Base-by-base conservation (phyloP, 2,113 vertebrate species). In the Engystomops pustulosus region DNA sequence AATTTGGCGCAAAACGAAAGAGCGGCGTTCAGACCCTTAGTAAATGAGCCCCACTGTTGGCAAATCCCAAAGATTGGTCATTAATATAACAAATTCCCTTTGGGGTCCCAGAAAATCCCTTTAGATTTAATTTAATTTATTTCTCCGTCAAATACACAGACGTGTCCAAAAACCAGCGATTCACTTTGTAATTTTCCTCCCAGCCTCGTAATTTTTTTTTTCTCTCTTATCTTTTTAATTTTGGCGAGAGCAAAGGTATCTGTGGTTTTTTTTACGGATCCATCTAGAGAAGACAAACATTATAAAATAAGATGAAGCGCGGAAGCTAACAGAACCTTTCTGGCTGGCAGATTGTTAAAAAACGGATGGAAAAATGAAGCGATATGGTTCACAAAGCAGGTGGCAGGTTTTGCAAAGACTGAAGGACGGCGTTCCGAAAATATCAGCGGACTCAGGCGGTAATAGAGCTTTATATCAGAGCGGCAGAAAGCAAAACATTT, bases 381-480 rank as follows among this genome's bases (percentile, higher is more conserved):
- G 78, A 80, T 49, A 68, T 45, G 78, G 60, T 80, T 67, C 60
- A 68, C 44, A 49, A 67, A 80, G 25, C 78, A 80, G 38, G 58
- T 67, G 78, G 60, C 78, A 80, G 78, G 78, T 80, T 67, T 9
- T 67, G 41, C 41, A 17, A 14, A 47, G 27, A 20, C 78, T 80
- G 78, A 80, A 67, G 44, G 78, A 67, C 78, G 68, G 60, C 60
- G 8, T 30, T 62, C 34, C 3, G 36, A 67, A 80, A 32, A 47
- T 79, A 62, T 25, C 53, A 65, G 76, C 32, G 4, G 49, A 15
- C 7, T 36, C 55, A 15, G 15, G 30, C 20, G 15, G 51, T 55
- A 34, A 77, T 72, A 17, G 41, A 72, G 69, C 44, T 72, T 25
- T 72, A 72, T 72, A 72, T 44, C 30, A 32, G 47, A 3, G 20